Percentiles rank a stretch among this genome's conserved stretches.
Evolutionary conservation across 2,888 invertebrate genomes (phyloP).

Genomic region (Lochmaea capreae): DNA sequence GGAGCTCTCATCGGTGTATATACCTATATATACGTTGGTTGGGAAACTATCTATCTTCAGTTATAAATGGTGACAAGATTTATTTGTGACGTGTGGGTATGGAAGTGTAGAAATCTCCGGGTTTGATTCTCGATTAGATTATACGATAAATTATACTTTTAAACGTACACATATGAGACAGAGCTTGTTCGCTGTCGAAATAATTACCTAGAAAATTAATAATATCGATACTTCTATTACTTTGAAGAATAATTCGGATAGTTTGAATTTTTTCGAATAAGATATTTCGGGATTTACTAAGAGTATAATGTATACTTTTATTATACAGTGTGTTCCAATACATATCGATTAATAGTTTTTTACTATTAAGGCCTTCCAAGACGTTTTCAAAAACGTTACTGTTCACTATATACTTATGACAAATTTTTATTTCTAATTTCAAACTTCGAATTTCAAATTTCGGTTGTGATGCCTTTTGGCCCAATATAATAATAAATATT

Average conservation of each 20-base stretch:
- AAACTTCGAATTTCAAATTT: too few species aligned
- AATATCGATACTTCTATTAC: constrained; percentile 13
- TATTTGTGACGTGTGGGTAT: constrained; percentile 46
- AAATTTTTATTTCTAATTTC: too few species aligned
- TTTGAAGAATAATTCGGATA: constrained; percentile 1
- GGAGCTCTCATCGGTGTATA: constrained; percentile 22
- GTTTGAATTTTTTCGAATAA: constrained; percentile 3
- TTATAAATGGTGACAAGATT: constrained; percentile 49
- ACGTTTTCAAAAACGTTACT: too few species aligned
- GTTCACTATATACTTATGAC: too few species aligned
- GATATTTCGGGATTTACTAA: too few species aligned
- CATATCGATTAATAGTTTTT: too few species aligned
- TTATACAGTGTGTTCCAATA: too few species aligned
- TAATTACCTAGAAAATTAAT: constrained; percentile 33
- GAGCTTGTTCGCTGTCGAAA: constrained; percentile 28
- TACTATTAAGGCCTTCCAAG: too few species aligned
- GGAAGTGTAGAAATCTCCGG: constrained; percentile 47
- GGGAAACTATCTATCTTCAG: constrained; percentile 42
- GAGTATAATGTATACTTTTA: too few species aligned
- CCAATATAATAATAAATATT: too few species aligned
- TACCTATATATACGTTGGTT: constrained; percentile 24
- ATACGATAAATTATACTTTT: constrained; percentile 44
- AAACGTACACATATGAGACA: constrained; percentile 35
- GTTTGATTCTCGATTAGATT: constrained; percentile 48
- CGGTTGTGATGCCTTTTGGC: too few species aligned